Evolutionary conservation across 2,113 vertebrate genomes (phyloP), one percentile per base, ranked within the genome.

Genomic region (Myrmophylax atrothorax): DNA sequence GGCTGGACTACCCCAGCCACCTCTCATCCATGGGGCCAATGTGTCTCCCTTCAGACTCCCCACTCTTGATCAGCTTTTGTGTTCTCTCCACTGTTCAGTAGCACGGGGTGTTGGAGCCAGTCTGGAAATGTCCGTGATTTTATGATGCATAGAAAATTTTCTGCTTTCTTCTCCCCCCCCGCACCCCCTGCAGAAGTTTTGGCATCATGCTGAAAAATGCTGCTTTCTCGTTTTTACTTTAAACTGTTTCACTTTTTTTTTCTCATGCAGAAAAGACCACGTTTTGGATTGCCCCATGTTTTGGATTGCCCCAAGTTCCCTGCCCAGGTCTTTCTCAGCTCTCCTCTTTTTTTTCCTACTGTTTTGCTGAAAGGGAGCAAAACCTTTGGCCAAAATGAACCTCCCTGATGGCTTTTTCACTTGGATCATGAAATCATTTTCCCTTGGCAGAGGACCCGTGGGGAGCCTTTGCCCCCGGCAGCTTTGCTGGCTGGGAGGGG

Each of bases 101-200:
- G 72, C 59, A 6, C 3, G 0, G 77, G 40, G 49, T 64, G 59
- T 31, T 62, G 63, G 70, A 93, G 64, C 75, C 14, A 5, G 68
- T 24, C 83, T 91, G 72, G 68, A 95, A 96, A 86, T 94, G 79
- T 88, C 90, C 68, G 3, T 40, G 72, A 46, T 93, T 97, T 93
- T 92, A 86, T 52, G 85, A 94, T 70, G 90, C 85, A 46, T 52
- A 86, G 79, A 90, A 89, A 88, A 63, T 31, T 53, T 83, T 86
- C 35, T 90, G 63, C 90, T 91, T 91, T 91, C 60, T 94, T 95
- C 68, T 88, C 59, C 25, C 69, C 74, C 52, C 74, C 49, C 3
- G 0, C 50, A 25, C 63, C 85, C 89, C 83, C 88, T 86, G 90
- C 87, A 91, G 92, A 90, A 88, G 49, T 84, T 78, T 83, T 95